A percentile compares a stretch with the other conserved stretches of the same genome.
Conservation (phyloP, 2,888 invertebrate species). For the Agrotis puta region DNA sequence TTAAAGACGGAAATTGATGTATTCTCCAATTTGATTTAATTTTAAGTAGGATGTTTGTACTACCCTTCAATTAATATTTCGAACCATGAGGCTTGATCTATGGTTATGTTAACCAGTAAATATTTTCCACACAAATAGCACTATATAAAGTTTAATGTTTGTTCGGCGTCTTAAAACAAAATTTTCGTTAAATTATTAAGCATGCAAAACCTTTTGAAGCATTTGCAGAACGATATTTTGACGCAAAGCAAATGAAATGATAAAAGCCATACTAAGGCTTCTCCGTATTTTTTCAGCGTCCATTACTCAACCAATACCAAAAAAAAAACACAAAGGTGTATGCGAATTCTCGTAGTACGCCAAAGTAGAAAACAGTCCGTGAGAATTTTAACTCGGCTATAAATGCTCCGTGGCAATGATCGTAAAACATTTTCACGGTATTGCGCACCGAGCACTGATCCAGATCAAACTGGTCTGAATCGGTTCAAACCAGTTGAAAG, state of each 20-base stretch:
- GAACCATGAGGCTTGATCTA: no score
- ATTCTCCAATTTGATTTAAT: no score
- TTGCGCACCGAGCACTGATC: constrained; percentile 74
- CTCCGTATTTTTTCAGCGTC: constrained; percentile 7
- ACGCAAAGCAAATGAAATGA: not conserved
- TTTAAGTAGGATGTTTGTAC: no score
- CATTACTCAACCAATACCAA: constrained; percentile 13
- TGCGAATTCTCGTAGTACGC: constrained; percentile 57
- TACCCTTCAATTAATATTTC: no score
- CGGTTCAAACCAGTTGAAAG: constrained; percentile 67
- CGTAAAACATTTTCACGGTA: constrained; percentile 84
- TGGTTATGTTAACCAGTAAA: no score
- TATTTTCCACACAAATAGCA: not conserved
- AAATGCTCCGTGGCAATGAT: constrained; percentile 80
- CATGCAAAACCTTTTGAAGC: not conserved
- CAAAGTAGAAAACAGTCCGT: constrained; percentile 66
- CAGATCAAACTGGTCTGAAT: constrained; percentile 73
- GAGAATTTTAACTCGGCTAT: constrained; percentile 83
- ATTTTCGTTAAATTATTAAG: not conserved
- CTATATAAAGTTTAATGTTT: not conserved
- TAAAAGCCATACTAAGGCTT: constrained; percentile 6
- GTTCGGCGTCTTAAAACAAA: not conserved
- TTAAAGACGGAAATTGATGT: no score
- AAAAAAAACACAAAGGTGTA: constrained; percentile 39
- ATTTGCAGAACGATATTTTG: constrained; percentile 9